Percentiles rank a stretch among this genome's conserved stretches.
These are phyloP conservation scores for Poicephalus meyeri DNA, from an alignment of 2,113 vertebrate genomes.

Conservation along the genomic window DNA sequence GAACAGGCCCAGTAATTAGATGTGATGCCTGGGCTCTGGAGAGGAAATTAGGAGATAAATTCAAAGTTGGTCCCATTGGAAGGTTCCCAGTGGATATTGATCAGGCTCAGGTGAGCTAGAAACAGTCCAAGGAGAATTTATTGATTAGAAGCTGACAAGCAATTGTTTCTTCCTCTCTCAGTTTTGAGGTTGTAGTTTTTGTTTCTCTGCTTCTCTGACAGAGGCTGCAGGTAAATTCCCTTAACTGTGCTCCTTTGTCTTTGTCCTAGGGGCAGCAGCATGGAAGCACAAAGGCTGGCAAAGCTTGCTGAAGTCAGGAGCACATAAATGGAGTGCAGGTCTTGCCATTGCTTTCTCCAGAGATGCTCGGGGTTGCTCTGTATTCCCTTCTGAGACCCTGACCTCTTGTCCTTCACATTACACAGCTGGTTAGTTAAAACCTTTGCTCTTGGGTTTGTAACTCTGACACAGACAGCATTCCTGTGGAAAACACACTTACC, in stretches of 20 bases:
- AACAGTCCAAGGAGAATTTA: slow-evolving; percentile 79
- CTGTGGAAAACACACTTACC: not conserved
- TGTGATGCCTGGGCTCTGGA: slow-evolving; percentile 44
- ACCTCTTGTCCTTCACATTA: slow-evolving; percentile 21
- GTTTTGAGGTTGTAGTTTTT: slow-evolving; percentile 20
- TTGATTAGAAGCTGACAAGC: slow-evolving; percentile 89
- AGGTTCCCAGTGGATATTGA: slow-evolving; percentile 81
- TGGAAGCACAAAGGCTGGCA: slow-evolving; percentile 45
- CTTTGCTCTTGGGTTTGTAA: not conserved
- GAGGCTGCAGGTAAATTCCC: slow-evolving; percentile 57
- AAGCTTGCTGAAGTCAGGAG: slow-evolving; percentile 5
- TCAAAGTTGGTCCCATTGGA: slow-evolving; percentile 71
- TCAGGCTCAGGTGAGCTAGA: slow-evolving; percentile 72
- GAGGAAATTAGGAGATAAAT: slow-evolving; percentile 86
- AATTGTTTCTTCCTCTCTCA: slow-evolving; percentile 73
- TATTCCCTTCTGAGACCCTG: not conserved
- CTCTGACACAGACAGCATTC: not conserved
- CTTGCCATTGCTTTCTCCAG: slow-evolving; percentile 18
- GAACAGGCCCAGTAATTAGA: slow-evolving; percentile 56
- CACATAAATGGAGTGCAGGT: slow-evolving; percentile 58
- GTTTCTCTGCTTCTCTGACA: slow-evolving; percentile 12
- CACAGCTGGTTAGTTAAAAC: not conserved
- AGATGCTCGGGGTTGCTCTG: not conserved
- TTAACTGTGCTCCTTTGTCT: slow-evolving; percentile 54
- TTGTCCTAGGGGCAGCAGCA: not conserved